These are phyloP conservation scores for Moxostoma hubbsi DNA, from an alignment of 2,797 vertebrate genomes.

Conservation along the genomic window DNA sequence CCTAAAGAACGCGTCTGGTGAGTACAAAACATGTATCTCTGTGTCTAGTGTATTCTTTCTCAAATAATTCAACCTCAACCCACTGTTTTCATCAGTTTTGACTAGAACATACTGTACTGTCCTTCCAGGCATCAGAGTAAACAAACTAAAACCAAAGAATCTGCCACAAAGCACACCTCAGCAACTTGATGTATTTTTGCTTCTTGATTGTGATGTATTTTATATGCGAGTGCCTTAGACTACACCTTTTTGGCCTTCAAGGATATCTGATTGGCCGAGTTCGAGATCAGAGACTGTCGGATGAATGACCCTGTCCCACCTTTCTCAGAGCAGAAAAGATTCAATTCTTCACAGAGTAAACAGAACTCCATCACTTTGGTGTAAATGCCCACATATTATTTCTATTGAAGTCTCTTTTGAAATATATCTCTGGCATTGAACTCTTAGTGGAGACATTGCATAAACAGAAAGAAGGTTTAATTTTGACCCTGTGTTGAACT, in stretches of 20 bases:
- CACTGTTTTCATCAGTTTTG: neutral
- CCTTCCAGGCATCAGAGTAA: neutral
- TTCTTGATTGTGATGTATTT: neutral
- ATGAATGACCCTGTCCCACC: conserved; percentile 21
- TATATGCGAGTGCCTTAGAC: neutral
- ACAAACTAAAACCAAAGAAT: neutral
- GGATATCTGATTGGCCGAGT: conserved; percentile 12
- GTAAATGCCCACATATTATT: neutral
- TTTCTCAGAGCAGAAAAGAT: conserved; percentile 23
- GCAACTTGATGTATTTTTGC: neutral
- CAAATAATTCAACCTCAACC: conserved; percentile 9
- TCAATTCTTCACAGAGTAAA: neutral
- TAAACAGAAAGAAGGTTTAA: conserved; percentile 10
- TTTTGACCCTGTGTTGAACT: neutral
- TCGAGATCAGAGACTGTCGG: conserved; percentile 1
- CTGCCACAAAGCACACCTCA: neutral
- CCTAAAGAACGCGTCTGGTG: conserved; percentile 94
- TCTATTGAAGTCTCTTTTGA: conserved; percentile 40
- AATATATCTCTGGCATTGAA: conserved; percentile 28
- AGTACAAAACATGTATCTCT: conserved; percentile 57
- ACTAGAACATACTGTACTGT: neutral
- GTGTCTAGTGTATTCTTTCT: neutral
- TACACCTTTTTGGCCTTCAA: neutral
- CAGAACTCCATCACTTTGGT: conserved; percentile 27
- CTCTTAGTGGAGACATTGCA: conserved; percentile 7